Evolutionary conservation across 2,888 invertebrate species (phyloP), one percentile per base, ranked within the genome.

Genomic region (Eucriotettix oculatus): DNA sequence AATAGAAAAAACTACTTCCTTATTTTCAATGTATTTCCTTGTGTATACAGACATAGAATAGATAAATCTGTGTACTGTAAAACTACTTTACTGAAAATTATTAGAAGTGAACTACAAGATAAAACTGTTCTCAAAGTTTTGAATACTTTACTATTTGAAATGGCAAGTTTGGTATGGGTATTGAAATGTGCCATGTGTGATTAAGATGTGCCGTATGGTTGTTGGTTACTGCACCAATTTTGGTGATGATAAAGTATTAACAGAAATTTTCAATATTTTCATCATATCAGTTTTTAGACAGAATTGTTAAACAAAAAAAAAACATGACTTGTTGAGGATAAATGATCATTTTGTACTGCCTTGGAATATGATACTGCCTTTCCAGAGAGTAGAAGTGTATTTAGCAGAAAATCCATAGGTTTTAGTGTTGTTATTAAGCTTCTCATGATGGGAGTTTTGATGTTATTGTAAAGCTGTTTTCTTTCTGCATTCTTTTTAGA

Each of bases 361-460:
- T 60, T 60, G 60, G 53, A 60, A 57, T 57, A 60, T 54, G 60
- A 60, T 54, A 53, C 60, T 60, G 60, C 60, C 60, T 60, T 60
- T 60, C 54, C 52, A 60, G 56, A 60, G 54, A 57, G 57, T 60
- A 60, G 43, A 43, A 54, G 40, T 52, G 42, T 48, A 55, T 55
- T 29, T 58, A 58, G 52, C 29, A 29, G 29, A 29, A 29, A 58
- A 16, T 11, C 16, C 42, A 42, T 58, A 44, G 44, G 48, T 55
- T 40, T 40, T 40, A 59, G 29, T 58, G 58, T 58, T 44, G 48
- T 57, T 41, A 16, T 52, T 40, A 12, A 48, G 48, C 48, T 48
- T 48, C 48, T 48, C n/a, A n/a, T n/a, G 12, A 48, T n/a, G 40
- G 54, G 29, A 54, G 43, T 58, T 43, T 55, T 55, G 48, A 52